Evolutionary conservation across 64 coral and sea anemone species (phyloP).

Genomic region (Pachyseris speciosa): DNA sequence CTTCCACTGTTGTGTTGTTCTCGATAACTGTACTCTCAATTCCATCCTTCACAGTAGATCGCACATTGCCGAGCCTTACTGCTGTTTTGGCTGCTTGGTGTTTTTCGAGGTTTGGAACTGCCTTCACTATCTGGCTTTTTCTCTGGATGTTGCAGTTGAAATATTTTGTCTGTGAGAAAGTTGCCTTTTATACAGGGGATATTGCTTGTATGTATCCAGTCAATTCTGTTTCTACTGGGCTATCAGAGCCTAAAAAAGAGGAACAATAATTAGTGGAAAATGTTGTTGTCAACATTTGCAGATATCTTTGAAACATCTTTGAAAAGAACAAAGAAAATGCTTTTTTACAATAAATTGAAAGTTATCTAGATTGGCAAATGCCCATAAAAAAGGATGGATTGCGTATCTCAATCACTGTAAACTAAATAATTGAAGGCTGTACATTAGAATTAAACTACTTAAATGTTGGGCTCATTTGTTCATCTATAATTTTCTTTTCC

Average conservation of each 20-base stretch:
- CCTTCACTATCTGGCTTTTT: neutral
- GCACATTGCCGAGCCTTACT: constrained; percentile 9
- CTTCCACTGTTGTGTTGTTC: constrained; percentile 10
- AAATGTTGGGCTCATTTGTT: no score
- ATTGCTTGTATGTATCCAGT: constrained; percentile 25
- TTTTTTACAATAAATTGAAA: no score
- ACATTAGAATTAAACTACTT: no score
- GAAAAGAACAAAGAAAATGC: no score
- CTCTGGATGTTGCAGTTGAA: constrained; percentile 33
- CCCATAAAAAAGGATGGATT: no score
- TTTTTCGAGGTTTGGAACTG: constrained; percentile 12
- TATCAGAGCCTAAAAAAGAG: neutral
- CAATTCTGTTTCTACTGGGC: neutral
- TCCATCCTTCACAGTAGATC: constrained; percentile 23
- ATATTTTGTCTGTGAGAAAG: constrained; percentile 35
- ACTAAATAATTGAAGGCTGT: no score
- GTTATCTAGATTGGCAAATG: no score
- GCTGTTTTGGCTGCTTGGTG: neutral
- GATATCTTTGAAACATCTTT: no score
- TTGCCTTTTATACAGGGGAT: constrained; percentile 26
- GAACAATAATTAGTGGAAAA: neutral
- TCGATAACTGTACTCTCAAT: constrained; percentile 31
- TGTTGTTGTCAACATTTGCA: no score
- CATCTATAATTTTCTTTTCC: no score
- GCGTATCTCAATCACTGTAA: no score